These are phyloP conservation scores for Colaptes auratus DNA, from an alignment of 2,113 vertebrate species.

Conservation along the genomic window DNA sequence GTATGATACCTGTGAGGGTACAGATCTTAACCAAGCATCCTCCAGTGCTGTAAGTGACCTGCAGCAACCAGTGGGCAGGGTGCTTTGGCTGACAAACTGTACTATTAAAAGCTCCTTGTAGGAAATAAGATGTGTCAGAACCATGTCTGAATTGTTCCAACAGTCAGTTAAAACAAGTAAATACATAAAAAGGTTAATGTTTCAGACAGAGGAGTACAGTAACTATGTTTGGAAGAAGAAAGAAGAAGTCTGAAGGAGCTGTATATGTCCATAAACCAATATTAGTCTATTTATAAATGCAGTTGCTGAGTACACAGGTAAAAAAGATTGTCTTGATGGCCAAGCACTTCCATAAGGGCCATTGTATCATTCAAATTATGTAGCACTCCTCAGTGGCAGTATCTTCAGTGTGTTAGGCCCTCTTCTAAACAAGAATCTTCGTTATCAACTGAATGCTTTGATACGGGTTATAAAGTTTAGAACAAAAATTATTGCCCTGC, in stretches of 20 bases:
- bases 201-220: background rate
- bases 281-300: background rate
- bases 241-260: background rate
- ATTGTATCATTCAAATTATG: background rate
- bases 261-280: fast-evolving
- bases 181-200: background rate
- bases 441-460: background rate
- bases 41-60: background rate
- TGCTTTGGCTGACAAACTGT: background rate
- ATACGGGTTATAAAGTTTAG: background rate
- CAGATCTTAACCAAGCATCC: background rate
- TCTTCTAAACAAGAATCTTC: background rate
- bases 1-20: background rate
- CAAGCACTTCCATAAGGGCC: background rate
- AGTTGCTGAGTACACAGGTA: background rate
- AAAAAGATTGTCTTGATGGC: background rate
- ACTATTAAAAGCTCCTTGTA: background rate
- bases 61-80: background rate
- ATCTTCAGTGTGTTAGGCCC: background rate
- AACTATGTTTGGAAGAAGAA: too few species aligned
- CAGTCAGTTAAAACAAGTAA: background rate
- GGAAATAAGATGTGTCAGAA: background rate
- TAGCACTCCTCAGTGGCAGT: background rate
- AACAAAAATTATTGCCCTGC: background rate
- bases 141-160: background rate